phyloP scores from a whole-genome alignment of 64 coral and sea anemone species.

The Montipora cactus region DNA sequence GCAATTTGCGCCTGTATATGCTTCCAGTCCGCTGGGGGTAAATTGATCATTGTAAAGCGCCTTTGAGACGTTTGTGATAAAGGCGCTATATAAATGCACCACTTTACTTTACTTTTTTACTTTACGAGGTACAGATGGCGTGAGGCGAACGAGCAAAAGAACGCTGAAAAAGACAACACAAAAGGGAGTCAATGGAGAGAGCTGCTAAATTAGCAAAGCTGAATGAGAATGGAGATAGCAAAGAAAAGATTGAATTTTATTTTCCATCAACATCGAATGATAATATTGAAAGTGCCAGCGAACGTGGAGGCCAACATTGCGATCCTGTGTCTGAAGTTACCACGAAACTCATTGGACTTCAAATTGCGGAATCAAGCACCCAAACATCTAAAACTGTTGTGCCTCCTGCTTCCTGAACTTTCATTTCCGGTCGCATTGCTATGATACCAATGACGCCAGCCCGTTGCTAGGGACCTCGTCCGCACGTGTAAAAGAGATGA shows the following conservation, averaged over 20 bases:
- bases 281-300: constrained; percentile 18
- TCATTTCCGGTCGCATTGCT: no score
- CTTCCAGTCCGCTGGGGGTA: no score
- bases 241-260: constrained; percentile 29
- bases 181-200: constrained; percentile 21
- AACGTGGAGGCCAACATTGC: constrained; percentile 11
- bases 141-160: constrained; percentile 64
- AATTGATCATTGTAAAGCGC: no score
- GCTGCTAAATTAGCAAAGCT: constrained; percentile 19
- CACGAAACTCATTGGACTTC: constrained; percentile 17
- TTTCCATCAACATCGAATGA: constrained; percentile 34
- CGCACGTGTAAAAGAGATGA: no score
- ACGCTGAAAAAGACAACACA: constrained; percentile 2
- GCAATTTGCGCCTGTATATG: no score
- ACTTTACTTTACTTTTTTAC: no score
- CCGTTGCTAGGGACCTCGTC: no score
- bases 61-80: no score
- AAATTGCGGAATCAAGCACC: constrained; percentile 43
- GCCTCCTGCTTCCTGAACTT: no score
- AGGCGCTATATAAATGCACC: no score
- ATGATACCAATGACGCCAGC: no score
- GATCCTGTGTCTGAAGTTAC: constrained; percentile 19
- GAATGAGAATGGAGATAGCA: constrained; percentile 16
- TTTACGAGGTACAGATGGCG: constrained; percentile 10
- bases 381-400: not conserved